Conservation (phyloP, 2,888 invertebrate species). For the Lasioglossum calceatum region DNA sequence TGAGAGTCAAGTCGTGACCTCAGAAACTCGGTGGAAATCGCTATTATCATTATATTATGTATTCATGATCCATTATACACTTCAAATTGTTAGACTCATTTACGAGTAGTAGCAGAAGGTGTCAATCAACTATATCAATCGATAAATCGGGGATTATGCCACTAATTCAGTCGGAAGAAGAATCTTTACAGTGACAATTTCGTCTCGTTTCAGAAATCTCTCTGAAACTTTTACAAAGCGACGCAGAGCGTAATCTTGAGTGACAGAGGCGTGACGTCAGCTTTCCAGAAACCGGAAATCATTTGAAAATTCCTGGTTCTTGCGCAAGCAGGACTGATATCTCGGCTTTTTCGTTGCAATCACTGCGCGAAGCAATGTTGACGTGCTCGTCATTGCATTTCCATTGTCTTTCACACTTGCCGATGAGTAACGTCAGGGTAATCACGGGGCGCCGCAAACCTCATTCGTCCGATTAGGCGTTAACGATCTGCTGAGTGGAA, state of each 20-base stretch:
- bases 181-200: background rate
- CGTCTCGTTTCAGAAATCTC: background rate
- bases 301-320: background rate
- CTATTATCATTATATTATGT: background rate
- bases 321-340: background rate
- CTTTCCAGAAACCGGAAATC: background rate
- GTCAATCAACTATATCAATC: background rate
- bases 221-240: background rate
- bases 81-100: background rate
- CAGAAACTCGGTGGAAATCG: background rate
- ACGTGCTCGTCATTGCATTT: background rate
- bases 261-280: background rate
- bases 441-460: background rate
- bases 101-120: background rate
- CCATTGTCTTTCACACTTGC: slow-evolving; percentile 24
- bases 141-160: background rate
- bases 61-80: background rate
- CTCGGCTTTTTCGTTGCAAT: background rate
- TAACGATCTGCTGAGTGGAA: background rate
- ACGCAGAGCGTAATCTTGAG: background rate
- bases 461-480: background rate
- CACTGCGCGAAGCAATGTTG: background rate
- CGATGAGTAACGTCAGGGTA: slow-evolving; percentile 24
- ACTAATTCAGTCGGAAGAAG: background rate
- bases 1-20: background rate